Evolutionary conservation across 2,113 vertebrate species (phyloP).

Genomic region (Esox niger): DNA sequence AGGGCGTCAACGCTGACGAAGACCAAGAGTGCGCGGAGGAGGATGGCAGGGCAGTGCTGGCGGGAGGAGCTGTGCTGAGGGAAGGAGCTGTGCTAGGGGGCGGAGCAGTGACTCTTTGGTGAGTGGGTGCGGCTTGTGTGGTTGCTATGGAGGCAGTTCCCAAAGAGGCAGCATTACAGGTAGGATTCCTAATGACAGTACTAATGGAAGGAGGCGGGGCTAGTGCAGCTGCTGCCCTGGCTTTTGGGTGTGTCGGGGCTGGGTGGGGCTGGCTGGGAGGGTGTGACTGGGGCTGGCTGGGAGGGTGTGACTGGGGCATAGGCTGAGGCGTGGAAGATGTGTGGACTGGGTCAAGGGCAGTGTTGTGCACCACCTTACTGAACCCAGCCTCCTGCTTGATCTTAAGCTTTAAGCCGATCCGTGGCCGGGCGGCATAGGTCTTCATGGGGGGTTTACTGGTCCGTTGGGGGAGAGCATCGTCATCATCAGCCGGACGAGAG

Average conservation of each 20-base stretch:
- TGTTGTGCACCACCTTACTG: conserved; percentile 93
- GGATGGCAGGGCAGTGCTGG: too few relatives aligned
- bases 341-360: conserved; percentile 86
- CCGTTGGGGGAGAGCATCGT: conserved; percentile 82
- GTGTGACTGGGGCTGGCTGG: conserved; percentile 26
- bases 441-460: conserved; percentile 88
- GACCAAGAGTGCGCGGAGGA: conserved; percentile 49
- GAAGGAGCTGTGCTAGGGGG: conserved; percentile 26
- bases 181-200: conserved; percentile 68
- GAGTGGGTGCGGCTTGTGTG: conserved; percentile 39
- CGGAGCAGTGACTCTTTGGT: conserved; percentile 28
- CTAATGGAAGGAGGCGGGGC: background rate
- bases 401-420: conserved; percentile 90
- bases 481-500: conserved; percentile 63
- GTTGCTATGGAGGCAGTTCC: conserved; percentile 49
- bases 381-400: conserved; percentile 93
- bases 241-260: background rate
- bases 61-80: too few relatives aligned
- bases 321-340: conserved; percentile 54
- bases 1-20: conserved; percentile 31
- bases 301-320: conserved; percentile 24
- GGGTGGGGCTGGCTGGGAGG: background rate
- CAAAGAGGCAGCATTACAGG: conserved; percentile 50
- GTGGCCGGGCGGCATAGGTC: conserved; percentile 89
- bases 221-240: background rate